Conservation (phyloP, 2,113 vertebrate genomes). For the Myotis brandtii region DNA sequence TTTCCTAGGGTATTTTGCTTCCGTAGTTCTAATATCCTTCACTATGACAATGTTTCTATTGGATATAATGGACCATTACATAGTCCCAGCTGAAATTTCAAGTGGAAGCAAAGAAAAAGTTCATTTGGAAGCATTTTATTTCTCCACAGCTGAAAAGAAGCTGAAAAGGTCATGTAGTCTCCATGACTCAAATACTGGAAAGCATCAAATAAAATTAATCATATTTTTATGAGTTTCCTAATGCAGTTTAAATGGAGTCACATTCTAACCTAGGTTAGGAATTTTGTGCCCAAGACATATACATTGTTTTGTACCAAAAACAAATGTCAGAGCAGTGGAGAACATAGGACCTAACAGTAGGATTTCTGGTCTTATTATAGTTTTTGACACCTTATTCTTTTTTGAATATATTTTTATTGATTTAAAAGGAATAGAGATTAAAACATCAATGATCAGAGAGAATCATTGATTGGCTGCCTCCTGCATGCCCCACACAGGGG, state of each 20-base stretch:
- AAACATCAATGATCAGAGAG: no score
- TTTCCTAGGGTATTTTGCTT: neutral
- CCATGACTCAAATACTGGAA: neutral
- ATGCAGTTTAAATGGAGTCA: neutral
- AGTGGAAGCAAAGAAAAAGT: neutral
- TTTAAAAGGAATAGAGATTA: no score
- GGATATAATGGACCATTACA: neutral
- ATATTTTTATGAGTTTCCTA: neutral
- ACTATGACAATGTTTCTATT: neutral
- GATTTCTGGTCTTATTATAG: neutral
- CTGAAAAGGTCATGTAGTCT: neutral
- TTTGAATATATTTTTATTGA: no score
- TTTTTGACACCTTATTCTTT: neutral
- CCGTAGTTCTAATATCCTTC: neutral
- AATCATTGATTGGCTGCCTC: no score
- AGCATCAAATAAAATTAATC: neutral
- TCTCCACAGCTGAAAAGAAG: neutral
- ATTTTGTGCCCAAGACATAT: neutral
- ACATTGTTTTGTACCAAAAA: neutral
- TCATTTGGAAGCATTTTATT: neutral
- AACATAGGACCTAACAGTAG: neutral
- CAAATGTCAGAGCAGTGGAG: neutral
- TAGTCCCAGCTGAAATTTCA: neutral
- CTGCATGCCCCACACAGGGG: no score
- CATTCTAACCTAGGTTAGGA: neutral